Base-by-base conservation (phyloP, 2,888 invertebrate genomes). In the Belgica antarctica region DNA sequence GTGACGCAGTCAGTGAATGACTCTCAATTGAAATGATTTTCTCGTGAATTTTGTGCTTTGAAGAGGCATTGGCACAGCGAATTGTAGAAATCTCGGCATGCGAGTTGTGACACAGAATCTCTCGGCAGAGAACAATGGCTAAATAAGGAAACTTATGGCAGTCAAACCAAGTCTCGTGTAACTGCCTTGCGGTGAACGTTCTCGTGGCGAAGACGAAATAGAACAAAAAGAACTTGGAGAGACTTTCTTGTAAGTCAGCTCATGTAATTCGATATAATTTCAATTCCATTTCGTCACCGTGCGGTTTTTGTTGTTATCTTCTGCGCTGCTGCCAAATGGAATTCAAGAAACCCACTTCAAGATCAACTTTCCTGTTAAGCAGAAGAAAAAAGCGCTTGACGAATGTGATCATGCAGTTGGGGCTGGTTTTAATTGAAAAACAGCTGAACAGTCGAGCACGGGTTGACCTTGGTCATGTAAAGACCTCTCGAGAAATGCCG, bases 71-170 rank as follows among this genome's bases (percentile, higher is more conserved):
- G 34, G n/a, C 12, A 31, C 5, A 31, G 12, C 52, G 41, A 41
- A 52, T 52, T 52, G 52, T 31, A 31, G 10, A 52, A 52, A 52
- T 52, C 52, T 22, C 52, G 5, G 22, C 17, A 31, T 52, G 52
- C 17, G 5, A 25, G 27, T 12, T 22, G 5, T 59, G 59, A 27
- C n/a, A 59, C 12, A 4, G 27, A 59, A 59, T 7, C 12, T 59
- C 17, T 59, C 7, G 59, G 5, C n/a, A 57, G 8, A 34, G 41
- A n/a, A n/a, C 52, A 27, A 27, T 19, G 25, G 25, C 25, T 27
- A 59, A 59, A 59, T 59, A 59, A 25, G 59, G 59, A 59, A 59
- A 59, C 25, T 4, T 59, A 19, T 59, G 59, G n/a, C n/a, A n/a
- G n/a, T n/a, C n/a, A n/a, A n/a, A n/a, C n/a, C n/a, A n/a, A 22